Conservation (phyloP, 2,888 invertebrate species). For the Leptinotarsa peninsularis region DNA sequence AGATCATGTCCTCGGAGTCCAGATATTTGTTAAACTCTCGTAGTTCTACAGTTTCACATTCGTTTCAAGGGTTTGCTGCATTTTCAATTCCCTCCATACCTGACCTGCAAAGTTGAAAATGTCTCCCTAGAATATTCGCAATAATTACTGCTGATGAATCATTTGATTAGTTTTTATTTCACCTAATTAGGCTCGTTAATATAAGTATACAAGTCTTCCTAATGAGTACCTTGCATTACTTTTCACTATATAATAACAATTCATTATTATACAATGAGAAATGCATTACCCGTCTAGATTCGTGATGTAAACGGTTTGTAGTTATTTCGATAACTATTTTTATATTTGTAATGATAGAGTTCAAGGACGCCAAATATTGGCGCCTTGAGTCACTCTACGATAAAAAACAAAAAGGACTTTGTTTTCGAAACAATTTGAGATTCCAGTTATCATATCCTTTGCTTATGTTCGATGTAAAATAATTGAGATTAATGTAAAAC, state of each 20-base stretch:
- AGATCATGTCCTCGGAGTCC: too few species aligned
- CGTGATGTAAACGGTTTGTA: slow-evolving; percentile 1
- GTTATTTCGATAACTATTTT: not conserved
- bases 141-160: not conserved
- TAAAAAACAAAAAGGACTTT: too few species aligned
- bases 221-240: slow-evolving; percentile 1
- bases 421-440: too few species aligned
- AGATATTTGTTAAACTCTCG: too few species aligned
- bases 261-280: slow-evolving; percentile 8
- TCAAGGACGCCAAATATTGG: not conserved
- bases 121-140: not conserved
- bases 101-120: too few species aligned
- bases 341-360: not conserved
- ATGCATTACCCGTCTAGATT: not conserved
- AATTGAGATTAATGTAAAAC: too few species aligned
- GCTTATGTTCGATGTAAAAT: too few species aligned
- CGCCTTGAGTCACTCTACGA: not conserved
- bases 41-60: too few species aligned
- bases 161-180: not conserved
- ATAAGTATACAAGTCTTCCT: not conserved
- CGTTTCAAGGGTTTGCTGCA: too few species aligned
- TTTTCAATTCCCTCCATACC: too few species aligned
- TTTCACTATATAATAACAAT: not conserved
- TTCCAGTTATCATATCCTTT: too few species aligned
- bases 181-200: not conserved